phyloP scores from a whole-genome alignment of 2,113 vertebrate species.

The Henicopernis longicauda region DNA sequence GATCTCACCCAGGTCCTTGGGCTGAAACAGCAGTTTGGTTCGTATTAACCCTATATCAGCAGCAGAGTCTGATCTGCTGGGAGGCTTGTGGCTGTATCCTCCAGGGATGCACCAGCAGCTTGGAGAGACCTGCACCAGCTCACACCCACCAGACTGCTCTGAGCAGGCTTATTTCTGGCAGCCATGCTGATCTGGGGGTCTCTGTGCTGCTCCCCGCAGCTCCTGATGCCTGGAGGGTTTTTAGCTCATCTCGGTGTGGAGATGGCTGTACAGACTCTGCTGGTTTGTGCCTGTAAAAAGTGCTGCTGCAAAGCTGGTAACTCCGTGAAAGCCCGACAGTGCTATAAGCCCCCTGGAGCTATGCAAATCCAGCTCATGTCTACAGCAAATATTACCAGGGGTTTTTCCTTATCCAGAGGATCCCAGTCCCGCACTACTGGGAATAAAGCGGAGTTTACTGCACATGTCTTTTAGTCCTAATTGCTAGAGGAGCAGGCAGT shows the following conservation, averaged over 20 bases:
- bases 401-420: not conserved
- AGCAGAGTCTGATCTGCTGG: rapidly evolving
- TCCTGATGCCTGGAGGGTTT: not conserved
- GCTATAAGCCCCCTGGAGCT: not conserved
- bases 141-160: not conserved
- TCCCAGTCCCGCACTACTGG: not conserved
- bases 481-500: not conserved
- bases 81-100: not conserved
- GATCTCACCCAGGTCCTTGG: not conserved
- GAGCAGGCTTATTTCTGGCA: not conserved
- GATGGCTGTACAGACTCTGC: not conserved
- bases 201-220: rapidly evolving
- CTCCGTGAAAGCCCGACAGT: not conserved
- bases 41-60: not conserved
- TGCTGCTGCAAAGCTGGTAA: not conserved
- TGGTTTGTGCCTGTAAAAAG: not conserved
- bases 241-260: rapidly evolving
- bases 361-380: not conserved
- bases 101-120: not conserved
- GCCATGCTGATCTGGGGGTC: not conserved
- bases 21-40: not conserved
- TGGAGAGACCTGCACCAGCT: not conserved
- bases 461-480: not conserved
- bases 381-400: not conserved
- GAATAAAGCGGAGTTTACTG: not conserved